phyloP scores from a whole-genome alignment of 2,888 invertebrate genomes.

The Stomorhina lunata region DNA sequence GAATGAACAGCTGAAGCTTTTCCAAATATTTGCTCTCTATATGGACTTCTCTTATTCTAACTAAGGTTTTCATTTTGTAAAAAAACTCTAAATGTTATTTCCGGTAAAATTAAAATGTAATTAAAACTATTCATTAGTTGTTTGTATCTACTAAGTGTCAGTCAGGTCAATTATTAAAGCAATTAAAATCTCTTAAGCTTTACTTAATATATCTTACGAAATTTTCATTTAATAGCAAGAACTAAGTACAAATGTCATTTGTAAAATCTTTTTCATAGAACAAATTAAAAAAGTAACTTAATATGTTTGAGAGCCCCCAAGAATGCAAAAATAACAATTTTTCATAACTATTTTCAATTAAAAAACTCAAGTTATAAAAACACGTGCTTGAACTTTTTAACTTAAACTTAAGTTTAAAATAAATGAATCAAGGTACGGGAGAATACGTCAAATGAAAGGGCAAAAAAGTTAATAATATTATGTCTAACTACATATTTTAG shows the following conservation, averaged over 20 bases:
- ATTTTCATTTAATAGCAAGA: too few species aligned
- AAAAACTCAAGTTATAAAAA: conserved; percentile 1
- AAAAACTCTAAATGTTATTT: not conserved
- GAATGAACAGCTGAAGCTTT: too few species aligned
- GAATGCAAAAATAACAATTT: too few species aligned
- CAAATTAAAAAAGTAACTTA: not conserved
- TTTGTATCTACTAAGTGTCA: not conserved
- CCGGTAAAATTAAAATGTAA: not conserved
- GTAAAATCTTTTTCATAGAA: not conserved
- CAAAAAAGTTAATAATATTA: too few species aligned
- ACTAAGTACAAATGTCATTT: conserved; percentile 25
- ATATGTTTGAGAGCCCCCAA: not conserved
- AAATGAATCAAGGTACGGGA: conserved; percentile 45
- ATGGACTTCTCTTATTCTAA: not conserved
- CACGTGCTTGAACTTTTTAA: conserved; percentile 37
- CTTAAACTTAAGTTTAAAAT: conserved; percentile 8
- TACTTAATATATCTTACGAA: not conserved
- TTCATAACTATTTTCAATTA: not conserved
- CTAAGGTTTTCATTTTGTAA: not conserved
- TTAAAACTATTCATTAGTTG: not conserved
- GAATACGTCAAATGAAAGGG: not conserved
- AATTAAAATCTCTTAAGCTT: too few species aligned
- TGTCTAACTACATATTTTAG: too few species aligned
- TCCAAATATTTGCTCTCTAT: too few species aligned
- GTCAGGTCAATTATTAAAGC: not conserved